Percentiles rank a stretch among this genome's conserved stretches.
These are phyloP conservation scores for Pelodytes ibericus DNA, from an alignment of 2,797 vertebrate genomes.

Conservation along the genomic window DNA sequence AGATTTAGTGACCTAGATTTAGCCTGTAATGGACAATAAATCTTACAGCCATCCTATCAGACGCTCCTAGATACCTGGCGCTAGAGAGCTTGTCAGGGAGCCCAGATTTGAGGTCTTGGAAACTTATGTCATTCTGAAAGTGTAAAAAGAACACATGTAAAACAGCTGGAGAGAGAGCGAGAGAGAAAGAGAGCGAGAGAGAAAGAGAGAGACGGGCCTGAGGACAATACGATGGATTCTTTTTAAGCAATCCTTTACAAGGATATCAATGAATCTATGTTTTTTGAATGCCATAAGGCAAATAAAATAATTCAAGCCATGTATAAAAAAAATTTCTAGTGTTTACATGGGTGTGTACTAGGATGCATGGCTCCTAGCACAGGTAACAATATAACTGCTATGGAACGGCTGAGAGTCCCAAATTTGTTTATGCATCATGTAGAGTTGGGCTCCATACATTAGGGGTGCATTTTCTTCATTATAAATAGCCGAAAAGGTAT, in stretches of 20 bases:
- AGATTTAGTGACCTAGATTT: slow-evolving; percentile 55
- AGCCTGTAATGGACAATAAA: slow-evolving; percentile 65
- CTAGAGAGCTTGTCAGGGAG: slow-evolving; percentile 62
- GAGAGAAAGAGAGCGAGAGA: too few relatives aligned
- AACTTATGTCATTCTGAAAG: slow-evolving; percentile 52
- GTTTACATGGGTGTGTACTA: too few relatives aligned
- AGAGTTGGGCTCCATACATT: too few relatives aligned
- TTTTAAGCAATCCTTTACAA: background rate
- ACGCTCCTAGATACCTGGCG: slow-evolving; percentile 62
- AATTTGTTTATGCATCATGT: too few relatives aligned
- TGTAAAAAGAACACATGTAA: slow-evolving; percentile 62
- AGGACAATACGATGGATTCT: slow-evolving; percentile 11
- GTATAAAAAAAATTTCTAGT: too few relatives aligned
- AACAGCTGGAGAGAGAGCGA: slow-evolving; percentile 59
- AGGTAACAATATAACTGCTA: too few relatives aligned
- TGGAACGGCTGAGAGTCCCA: too few relatives aligned
- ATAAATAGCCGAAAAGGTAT: too few relatives aligned
- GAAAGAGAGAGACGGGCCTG: too few relatives aligned
- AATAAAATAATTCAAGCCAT: too few relatives aligned
- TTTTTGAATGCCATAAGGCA: background rate
- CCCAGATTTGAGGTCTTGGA: slow-evolving; percentile 60
- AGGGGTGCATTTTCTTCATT: too few relatives aligned
- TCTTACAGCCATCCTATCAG: slow-evolving; percentile 61
- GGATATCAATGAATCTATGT: background rate
- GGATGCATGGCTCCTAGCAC: too few relatives aligned